A percentile compares a stretch with the other conserved stretches of the same genome.
Evolutionary conservation across 1,140 invertebrate genomes (phyloP).

Genomic region (Bombus superbus): DNA sequence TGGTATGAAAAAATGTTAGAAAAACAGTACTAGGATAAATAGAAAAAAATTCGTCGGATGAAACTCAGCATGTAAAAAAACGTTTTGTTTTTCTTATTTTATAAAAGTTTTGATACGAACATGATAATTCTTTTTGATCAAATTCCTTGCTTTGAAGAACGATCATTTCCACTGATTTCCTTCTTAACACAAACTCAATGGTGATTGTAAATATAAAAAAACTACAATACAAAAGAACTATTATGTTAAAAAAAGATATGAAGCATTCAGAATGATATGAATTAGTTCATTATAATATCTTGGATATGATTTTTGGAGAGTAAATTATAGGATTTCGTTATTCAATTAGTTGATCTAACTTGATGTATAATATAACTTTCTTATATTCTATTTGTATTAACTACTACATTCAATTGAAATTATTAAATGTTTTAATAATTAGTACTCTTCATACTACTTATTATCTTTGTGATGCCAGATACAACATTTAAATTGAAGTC

Average conservation of each 20-base stretch:
- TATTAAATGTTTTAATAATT: not conserved
- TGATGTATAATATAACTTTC: too few relatives aligned
- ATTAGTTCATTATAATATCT: too few relatives aligned
- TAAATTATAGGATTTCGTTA: too few relatives aligned
- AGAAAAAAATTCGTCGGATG: not conserved
- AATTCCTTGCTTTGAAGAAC: not conserved
- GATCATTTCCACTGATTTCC: not conserved
- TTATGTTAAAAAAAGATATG: not conserved
- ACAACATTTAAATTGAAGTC: not conserved
- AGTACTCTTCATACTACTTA: not conserved
- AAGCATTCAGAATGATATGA: not conserved
- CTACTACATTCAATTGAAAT: too few relatives aligned
- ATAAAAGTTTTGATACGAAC: not conserved
- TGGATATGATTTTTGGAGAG: too few relatives aligned
- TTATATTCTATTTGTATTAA: too few relatives aligned
- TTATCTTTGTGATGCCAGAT: not conserved
- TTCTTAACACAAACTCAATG: not conserved
- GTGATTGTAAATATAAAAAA: not conserved
- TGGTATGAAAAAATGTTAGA: not conserved
- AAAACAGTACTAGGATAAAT: not conserved
- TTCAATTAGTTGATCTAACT: too few relatives aligned
- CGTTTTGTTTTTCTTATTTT: not conserved
- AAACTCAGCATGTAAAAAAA: not conserved
- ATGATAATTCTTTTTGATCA: not conserved
- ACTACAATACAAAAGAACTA: not conserved